phyloP scores from a whole-genome alignment of 2,888 invertebrate genomes.

The Ormyrus thymus region DNA sequence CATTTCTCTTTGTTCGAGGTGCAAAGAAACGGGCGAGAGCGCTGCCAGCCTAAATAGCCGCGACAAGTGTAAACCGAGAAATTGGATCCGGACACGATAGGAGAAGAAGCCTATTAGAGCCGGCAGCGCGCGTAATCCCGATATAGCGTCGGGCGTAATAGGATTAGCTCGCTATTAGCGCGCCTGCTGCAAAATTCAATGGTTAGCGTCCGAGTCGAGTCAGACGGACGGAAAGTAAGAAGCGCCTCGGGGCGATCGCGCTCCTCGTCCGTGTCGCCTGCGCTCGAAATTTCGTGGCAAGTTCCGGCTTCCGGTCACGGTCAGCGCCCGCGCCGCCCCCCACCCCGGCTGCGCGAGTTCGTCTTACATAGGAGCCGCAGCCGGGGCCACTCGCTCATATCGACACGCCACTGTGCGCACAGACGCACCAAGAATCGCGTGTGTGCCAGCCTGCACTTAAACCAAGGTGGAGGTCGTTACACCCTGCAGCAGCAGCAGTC shows the following conservation, averaged over 20 bases:
- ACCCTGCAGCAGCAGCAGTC: constrained; percentile 55
- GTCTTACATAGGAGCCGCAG: constrained; percentile 23
- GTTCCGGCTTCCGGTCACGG: constrained; percentile 60
- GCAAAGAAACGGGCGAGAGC: background rate
- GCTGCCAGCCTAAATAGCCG: background rate
- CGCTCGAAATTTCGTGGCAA: constrained; percentile 21
- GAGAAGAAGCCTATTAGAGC: too few species aligned
- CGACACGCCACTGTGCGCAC: constrained; percentile 54
- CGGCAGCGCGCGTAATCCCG: background rate
- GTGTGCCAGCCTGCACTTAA: constrained; percentile 5
- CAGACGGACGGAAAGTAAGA: too few species aligned
- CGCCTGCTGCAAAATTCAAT: too few species aligned
- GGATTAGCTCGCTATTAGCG: constrained; percentile 15
- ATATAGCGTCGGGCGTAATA: constrained; percentile 11
- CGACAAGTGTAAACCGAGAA: background rate
- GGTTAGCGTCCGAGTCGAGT: background rate
- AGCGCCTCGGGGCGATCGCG: background rate
- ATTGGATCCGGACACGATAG: background rate
- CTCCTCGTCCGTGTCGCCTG: background rate
- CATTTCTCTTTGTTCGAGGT: constrained; percentile 18
- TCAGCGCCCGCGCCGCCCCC: constrained; percentile 1
- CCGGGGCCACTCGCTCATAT: constrained; percentile 57
- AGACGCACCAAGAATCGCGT: background rate
- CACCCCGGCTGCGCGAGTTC: background rate
- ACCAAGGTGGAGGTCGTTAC: constrained; percentile 64